These are phyloP conservation scores for Pseudolaguvia tuberculata DNA, from an alignment of 2,113 vertebrate genomes.

Conservation along the genomic window DNA sequence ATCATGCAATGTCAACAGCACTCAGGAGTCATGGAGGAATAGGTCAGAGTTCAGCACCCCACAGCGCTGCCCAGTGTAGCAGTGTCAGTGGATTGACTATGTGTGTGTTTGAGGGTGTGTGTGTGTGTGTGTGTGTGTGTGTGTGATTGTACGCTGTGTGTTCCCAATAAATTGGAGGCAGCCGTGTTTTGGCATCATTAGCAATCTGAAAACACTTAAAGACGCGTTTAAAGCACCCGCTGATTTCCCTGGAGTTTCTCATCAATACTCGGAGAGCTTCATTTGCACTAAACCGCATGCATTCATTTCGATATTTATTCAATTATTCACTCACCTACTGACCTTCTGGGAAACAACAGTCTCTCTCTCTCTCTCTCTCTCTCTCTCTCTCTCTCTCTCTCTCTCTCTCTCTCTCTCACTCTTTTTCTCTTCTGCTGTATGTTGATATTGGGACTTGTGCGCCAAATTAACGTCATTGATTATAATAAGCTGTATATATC, in stretches of 20 bases:
- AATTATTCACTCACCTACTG: slow-evolving; percentile 45
- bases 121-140: background rate
- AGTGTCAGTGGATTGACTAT: slow-evolving; percentile 36
- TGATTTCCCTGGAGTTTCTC: slow-evolving; percentile 47
- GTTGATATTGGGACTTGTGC: slow-evolving; percentile 12
- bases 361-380: slow-evolving; percentile 3
- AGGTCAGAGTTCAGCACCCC: slow-evolving; percentile 39
- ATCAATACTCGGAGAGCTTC: slow-evolving; percentile 37
- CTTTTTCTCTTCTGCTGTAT: background rate
- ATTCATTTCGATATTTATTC: slow-evolving; percentile 42
- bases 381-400: background rate
- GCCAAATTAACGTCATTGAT: slow-evolving; percentile 18
- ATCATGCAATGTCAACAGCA: slow-evolving; percentile 53
- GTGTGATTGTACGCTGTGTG: background rate
- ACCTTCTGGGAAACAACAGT: slow-evolving; percentile 24
- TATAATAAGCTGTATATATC: too few relatives aligned
- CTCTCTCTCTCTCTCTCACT: background rate
- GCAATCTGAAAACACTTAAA: slow-evolving; percentile 50
- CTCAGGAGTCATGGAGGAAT: slow-evolving; percentile 44
- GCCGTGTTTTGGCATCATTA: slow-evolving; percentile 25
- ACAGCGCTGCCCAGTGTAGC: slow-evolving; percentile 40
- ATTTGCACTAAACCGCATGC: slow-evolving; percentile 39
- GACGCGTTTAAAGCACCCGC: slow-evolving; percentile 18
- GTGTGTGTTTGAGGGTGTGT: slow-evolving; percentile 16
- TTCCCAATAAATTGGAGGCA: slow-evolving; percentile 33